phyloP scores from a whole-genome alignment of 1,140 invertebrate species.

The Drosophila oshimai region DNA sequence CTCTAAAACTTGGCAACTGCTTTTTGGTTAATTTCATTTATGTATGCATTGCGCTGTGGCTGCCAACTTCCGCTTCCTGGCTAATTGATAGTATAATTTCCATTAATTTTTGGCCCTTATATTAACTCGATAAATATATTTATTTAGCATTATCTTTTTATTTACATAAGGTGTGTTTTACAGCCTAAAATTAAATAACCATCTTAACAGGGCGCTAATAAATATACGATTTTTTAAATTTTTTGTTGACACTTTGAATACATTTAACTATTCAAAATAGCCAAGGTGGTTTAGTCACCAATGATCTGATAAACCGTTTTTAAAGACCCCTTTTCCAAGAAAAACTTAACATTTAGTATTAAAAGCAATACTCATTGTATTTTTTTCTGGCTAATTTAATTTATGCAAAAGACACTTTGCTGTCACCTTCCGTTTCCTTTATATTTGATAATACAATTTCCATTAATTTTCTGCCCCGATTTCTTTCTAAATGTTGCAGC shows the following conservation, averaged over 20 bases:
- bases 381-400: slow-evolving; percentile 62
- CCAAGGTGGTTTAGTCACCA: too few relatives aligned
- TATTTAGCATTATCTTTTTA: too few relatives aligned
- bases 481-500: slow-evolving; percentile 42
- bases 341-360: too few relatives aligned
- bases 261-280: too few relatives aligned
- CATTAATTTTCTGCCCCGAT: slow-evolving; percentile 10
- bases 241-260: too few relatives aligned
- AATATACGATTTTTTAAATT: too few relatives aligned
- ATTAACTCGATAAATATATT: neutral
- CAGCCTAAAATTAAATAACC: too few relatives aligned
- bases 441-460: slow-evolving; percentile 28
- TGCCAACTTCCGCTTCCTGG: slow-evolving; percentile 1
- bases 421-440: neutral
- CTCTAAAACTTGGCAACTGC: slow-evolving; percentile 27
- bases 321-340: too few relatives aligned
- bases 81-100: slow-evolving; percentile 29
- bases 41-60: slow-evolving; percentile 33
- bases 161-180: too few relatives aligned
- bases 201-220: too few relatives aligned
- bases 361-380: too few relatives aligned
- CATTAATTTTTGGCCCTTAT: slow-evolving; percentile 19
- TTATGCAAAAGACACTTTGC: slow-evolving; percentile 42
- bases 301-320: too few relatives aligned
- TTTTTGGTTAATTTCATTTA: slow-evolving; percentile 69